Evolutionary conservation across 2,888 invertebrate genomes (phyloP), one percentile per base, ranked within the genome.

Genomic region (Zelleria hepariella): DNA sequence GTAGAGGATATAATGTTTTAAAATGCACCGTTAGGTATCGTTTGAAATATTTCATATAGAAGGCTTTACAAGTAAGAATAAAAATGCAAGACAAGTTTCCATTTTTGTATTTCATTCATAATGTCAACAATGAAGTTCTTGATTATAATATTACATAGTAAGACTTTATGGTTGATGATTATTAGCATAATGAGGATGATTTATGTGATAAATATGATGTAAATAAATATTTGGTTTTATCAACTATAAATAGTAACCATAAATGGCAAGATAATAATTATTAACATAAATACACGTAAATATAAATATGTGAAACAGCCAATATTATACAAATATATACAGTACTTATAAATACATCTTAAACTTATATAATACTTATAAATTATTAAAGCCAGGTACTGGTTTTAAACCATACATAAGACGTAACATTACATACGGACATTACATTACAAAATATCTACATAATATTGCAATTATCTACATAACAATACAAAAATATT

Each of bases 361-460:
- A 75, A 61, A 75, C 32, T 42, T 65, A 59, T 18, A 59, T 48
- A 69, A 68, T 63, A 77, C 79, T 80, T 82, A 83, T 27, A 74
- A 68, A 71, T 77, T 79, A 83, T 85, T 84, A 85, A 84, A 84
- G 84, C 83, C 82, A 80, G 75, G 78, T 77, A 78, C 75, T 72
- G 70, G 71, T 72, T 62, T 58, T 27, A 64, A 70, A 68, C 67
- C 67, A 68, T 66, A 70, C 53, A 70, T 66, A 69, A 59, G 58
- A 53, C 64, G 63, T 67, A 65, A 65, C 32, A 42, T 42, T 4
- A 10, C 15, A 42, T 42, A 42, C 32, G 32, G 15, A 42, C 4
- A 42, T 42, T 62, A 66, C 63, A 67, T 67, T 59, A 42, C 51
- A 58, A 58, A 60, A 57, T 57, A 66, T 62, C 68, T 73, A 68